These are phyloP conservation scores for Phalera bucephala DNA, from an alignment of 2,888 invertebrate species.

Conservation along the genomic window DNA sequence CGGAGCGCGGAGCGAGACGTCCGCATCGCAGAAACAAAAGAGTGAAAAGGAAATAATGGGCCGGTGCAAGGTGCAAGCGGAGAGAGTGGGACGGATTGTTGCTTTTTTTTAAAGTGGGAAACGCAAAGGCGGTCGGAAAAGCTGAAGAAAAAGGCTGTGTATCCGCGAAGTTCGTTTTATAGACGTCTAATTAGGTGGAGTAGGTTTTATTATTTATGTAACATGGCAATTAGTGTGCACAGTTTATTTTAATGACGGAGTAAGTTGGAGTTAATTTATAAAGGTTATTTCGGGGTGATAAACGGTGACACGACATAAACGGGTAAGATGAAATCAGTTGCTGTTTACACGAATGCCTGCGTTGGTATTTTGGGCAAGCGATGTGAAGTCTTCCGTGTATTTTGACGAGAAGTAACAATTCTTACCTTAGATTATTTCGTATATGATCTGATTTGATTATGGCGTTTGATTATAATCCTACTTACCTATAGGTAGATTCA, in stretches of 20 bases:
- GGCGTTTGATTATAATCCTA: no score
- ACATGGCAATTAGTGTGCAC: constrained; percentile 36
- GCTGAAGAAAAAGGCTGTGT: constrained; percentile 64
- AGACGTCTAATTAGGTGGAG: constrained; percentile 43
- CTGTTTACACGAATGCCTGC: no score
- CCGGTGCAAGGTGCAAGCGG: constrained; percentile 72
- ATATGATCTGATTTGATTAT: no score
- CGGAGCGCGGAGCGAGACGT: constrained; percentile 76
- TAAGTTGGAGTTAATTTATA: constrained; percentile 26
- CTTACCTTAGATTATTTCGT: no score
- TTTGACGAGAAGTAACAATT: no score
- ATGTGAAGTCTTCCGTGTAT: no score
- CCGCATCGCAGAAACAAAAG: constrained; percentile 75
- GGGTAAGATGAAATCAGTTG: no score
- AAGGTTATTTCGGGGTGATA: no score
- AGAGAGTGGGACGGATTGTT: constrained; percentile 57
- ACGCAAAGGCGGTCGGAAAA: constrained; percentile 71
- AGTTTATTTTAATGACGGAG: constrained; percentile 36
- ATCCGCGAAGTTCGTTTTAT: constrained; percentile 28
- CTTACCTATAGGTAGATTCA: no score
- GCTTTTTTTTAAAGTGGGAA: constrained; percentile 58
- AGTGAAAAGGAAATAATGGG: constrained; percentile 76
- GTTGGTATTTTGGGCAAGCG: no score
- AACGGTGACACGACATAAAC: constrained; percentile 19
- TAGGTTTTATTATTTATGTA: constrained; percentile 46